Evolutionary conservation across 1,140 invertebrate species (phyloP), one percentile per base, ranked within the genome.

Genomic region (Gryon sp.): DNA sequence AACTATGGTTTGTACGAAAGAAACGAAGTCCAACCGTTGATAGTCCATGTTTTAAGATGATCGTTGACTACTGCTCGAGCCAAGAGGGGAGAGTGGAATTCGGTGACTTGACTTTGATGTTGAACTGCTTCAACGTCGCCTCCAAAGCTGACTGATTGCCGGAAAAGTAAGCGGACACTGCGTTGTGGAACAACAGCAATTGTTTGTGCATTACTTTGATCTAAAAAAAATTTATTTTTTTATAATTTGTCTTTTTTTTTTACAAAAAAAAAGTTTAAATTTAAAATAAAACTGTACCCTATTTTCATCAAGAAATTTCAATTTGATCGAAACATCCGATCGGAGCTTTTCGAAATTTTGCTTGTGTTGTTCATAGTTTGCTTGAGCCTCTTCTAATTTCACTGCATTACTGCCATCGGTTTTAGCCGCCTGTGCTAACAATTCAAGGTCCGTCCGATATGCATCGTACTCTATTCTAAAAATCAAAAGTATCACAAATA

Each of bases 161-260:
- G 82, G 96, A 97, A 89, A 98, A 99, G 89, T 99, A 99, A 1
- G 97, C 96, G 28, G 97, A 96, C 11, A 98, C 93, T 4, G 97
- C 98, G 89, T 98, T 98, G 88, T 99, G 97, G 87, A 99, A 97
- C 73, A 99, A 87, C 26, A 99, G 89, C 40, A 99, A 88, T 87
- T 99, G 98, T 86, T 98, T 99, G 87, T 98, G 97, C 97, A 99
- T 99, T 68, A 98, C 97, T 90, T 98, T 98, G 62, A 98, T 94
- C 96, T 98, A 87, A 15, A 92, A 91, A 41, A 32, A n/a, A 11
- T 28, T 12, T 26, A 48, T 3, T 48, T 15, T 24, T 18, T 28
- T 14, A 26, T n/a, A n/a, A n/a, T n/a, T n/a, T n/a, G n/a, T n/a
- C n/a, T n/a, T n/a, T n/a, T n/a, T n/a, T n/a, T n/a, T n/a, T n/a